Evolutionary conservation across 2,113 vertebrate species (phyloP).

Genomic region (Indicator indicator): DNA sequence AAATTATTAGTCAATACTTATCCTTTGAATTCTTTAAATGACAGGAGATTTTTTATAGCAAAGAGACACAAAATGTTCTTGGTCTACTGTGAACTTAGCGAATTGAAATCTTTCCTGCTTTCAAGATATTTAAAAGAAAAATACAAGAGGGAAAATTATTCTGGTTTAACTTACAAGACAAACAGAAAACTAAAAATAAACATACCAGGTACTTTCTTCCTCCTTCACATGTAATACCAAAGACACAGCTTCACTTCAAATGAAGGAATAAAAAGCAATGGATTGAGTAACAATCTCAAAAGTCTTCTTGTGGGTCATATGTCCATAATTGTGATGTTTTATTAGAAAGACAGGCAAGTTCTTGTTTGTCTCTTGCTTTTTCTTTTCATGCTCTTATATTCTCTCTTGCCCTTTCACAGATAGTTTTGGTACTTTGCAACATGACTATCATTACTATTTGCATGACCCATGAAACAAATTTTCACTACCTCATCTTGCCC

Average conservation of each 20-base stretch:
- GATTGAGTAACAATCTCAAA: neutral
- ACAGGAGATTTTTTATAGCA: slow-evolving; percentile 21
- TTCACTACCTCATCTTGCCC: neutral
- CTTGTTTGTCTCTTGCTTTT: slow-evolving; percentile 52
- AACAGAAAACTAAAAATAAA: neutral
- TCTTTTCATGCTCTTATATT: slow-evolving; percentile 23
- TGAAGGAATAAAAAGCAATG: neutral
- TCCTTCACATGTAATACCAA: neutral
- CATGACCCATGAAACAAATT: slow-evolving; percentile 13
- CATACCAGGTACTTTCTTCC: neutral
- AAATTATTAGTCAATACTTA: neutral
- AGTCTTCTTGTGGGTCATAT: neutral
- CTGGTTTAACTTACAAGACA: neutral
- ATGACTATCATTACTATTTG: neutral
- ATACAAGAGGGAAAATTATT: neutral
- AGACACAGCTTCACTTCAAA: neutral
- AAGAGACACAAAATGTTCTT: neutral
- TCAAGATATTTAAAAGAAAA: slow-evolving; percentile 2
- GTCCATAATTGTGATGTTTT: slow-evolving; percentile 31
- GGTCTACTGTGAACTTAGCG: slow-evolving; percentile 11
- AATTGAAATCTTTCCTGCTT: neutral
- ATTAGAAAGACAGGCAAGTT: slow-evolving; percentile 67
- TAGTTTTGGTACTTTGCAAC: slow-evolving; percentile 75
- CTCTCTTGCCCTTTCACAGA: slow-evolving; percentile 31
- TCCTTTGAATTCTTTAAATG: neutral